Evolutionary conservation across 2,888 invertebrate genomes (phyloP).

Genomic region (Deilephila porcellus): DNA sequence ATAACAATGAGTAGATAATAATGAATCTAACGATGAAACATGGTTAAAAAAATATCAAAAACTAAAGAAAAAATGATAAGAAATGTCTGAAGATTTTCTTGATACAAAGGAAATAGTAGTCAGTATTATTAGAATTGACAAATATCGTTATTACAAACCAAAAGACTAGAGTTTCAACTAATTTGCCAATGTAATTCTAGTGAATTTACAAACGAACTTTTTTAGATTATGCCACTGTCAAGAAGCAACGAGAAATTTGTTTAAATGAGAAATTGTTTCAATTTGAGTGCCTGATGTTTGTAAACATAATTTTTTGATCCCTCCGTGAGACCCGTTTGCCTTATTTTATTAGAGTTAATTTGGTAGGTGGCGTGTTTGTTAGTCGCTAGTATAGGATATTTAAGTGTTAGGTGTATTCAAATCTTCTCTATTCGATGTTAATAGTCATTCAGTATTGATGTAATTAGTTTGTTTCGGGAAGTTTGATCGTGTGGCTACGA

Average conservation of each 20-base stretch:
- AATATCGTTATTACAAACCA: too few species aligned
- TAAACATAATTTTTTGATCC: slow-evolving; percentile 74
- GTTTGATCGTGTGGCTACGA: background rate
- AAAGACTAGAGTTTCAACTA: too few species aligned
- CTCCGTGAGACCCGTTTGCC: slow-evolving; percentile 79
- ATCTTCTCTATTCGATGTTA: slow-evolving; percentile 64
- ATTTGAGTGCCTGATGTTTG: slow-evolving; percentile 79
- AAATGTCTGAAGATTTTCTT: too few species aligned
- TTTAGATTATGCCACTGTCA: slow-evolving; percentile 37
- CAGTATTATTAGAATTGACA: too few species aligned
- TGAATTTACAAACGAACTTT: background rate
- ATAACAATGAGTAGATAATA: too few species aligned
- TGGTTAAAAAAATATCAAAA: too few species aligned
- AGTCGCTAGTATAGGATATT: slow-evolving; percentile 62
- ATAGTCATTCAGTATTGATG: slow-evolving; percentile 59
- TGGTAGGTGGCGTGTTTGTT: slow-evolving; percentile 57
- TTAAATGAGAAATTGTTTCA: slow-evolving; percentile 62
- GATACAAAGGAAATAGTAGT: too few species aligned
- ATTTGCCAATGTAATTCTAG: too few species aligned
- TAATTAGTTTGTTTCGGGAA: slow-evolving; percentile 36
- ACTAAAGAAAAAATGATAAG: too few species aligned
- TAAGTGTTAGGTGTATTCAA: slow-evolving; percentile 58
- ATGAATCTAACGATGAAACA: too few species aligned
- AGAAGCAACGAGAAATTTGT: slow-evolving; percentile 19
- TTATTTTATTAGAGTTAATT: slow-evolving; percentile 79